phyloP scores from a whole-genome alignment of 2,113 vertebrate genomes.

The Sialia sialis region DNA sequence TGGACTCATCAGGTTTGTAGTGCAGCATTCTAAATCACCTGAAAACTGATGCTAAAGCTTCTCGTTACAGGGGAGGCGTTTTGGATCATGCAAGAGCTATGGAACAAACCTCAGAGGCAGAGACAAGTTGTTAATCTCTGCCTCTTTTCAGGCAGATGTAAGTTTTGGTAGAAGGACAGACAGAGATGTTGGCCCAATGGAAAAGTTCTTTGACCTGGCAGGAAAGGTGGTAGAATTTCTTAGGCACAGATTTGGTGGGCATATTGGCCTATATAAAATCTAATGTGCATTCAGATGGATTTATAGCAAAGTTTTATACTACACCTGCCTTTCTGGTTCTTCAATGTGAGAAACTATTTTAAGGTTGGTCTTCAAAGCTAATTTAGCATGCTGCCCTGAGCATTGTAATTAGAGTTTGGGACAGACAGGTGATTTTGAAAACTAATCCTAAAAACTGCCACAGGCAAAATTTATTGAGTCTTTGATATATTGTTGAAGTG shows the following conservation, averaged over 20 bases:
- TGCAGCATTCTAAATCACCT: neutral
- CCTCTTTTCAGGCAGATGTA: neutral
- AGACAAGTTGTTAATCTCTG: neutral
- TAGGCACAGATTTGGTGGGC: neutral
- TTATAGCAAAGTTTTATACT: neutral
- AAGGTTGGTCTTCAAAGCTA: neutral
- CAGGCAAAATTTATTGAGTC: neutral
- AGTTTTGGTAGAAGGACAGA: neutral
- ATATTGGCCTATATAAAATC: neutral
- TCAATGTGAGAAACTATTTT: neutral
- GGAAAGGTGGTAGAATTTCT: neutral
- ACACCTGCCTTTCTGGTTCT: neutral
- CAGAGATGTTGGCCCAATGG: neutral
- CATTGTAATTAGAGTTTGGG: neutral
- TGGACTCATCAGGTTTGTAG: neutral
- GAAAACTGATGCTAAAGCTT: neutral
- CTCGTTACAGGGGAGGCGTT: neutral
- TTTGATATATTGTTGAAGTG: neutral
- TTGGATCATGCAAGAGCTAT: neutral
- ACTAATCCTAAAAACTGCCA: neutral
- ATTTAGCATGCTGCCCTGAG: neutral
- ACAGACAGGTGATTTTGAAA: neutral
- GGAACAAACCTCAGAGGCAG: neutral
- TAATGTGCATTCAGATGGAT: neutral
- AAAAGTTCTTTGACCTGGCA: neutral